Evolutionary conservation across 1,140 invertebrate species (phyloP), one percentile per base, ranked within the genome.

Genomic region (Idris sp.): DNA sequence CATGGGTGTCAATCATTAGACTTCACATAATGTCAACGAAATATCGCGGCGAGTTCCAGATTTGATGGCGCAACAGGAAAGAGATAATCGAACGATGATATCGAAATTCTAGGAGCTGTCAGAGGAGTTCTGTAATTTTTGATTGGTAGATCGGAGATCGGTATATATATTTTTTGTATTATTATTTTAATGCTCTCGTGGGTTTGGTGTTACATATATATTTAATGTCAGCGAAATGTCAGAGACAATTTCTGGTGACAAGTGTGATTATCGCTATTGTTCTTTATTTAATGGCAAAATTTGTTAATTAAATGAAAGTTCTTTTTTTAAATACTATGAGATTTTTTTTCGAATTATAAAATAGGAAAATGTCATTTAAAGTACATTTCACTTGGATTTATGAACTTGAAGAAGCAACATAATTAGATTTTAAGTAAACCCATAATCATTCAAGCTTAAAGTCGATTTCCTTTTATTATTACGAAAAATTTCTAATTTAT

Each of bases 91-190:
- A 36, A 13, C 13, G 6, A 1, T 18, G 65, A 61, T 69, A 68
- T 58, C 64, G 51, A 33, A 67, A 51, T 58, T 68, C 64, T 68
- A 69, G 46, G 54, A 69, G 65, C 53, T 30, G 33, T n/a, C n/a
- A n/a, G 8, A 4, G 4, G 31, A 10, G 4, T 10, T 8, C 48
- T 43, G 30, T 38, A 38, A 53, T 64, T 64, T 64, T 64, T 64
- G 44, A 62, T 62, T 49, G 35, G 30, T 36, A 28, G 61, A 53
- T 65, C 41, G 28, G 16, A 30, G 28, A 6, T 40, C 40, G 48
- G 61, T 40, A 46, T 2, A 22, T 22, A 22, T 2, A 22, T 67
- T 53, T 53, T 65, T 28, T 15, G 15, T 15, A 51, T 36, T 36
- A 7, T 33, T 6, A 30, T 48, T 15, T 22, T 38, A 48, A 48